A percentile compares a stretch with the other conserved stretches of the same genome.
Conservation (phyloP, 1,140 invertebrate genomes). For the Argopecten irradians region DNA sequence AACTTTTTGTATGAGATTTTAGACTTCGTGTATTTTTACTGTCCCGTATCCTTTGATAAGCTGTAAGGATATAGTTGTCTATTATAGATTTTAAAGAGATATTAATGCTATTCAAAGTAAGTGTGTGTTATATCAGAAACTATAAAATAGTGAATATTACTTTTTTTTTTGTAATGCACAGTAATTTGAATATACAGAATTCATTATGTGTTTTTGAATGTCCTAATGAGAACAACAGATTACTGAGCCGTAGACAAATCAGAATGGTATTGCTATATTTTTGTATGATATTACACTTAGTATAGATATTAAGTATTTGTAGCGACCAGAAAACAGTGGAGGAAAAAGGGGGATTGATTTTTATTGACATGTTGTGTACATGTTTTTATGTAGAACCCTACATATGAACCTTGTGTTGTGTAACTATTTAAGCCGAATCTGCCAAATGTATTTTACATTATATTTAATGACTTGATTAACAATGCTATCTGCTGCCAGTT, state of each 20-base stretch:
- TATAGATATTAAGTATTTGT: background rate
- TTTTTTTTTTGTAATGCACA: too few relatives aligned
- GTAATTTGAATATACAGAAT: too few relatives aligned
- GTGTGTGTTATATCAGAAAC: too few relatives aligned
- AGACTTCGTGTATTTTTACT: background rate
- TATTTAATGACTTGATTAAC: background rate
- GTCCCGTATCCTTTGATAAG: background rate
- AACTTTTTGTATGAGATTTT: background rate
- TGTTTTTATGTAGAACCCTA: background rate
- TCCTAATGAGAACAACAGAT: too few relatives aligned
- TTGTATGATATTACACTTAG: background rate
- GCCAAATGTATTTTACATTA: constrained; percentile 11
- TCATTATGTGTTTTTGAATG: too few relatives aligned
- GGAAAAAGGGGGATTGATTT: background rate
- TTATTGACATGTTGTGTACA: background rate
- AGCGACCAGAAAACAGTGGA: background rate
- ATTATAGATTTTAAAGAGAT: background rate
- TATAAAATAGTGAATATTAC: too few relatives aligned
- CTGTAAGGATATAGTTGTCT: background rate
- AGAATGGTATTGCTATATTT: background rate
- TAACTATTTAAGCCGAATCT: background rate
- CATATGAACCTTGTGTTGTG: background rate
- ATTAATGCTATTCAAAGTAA: background rate
- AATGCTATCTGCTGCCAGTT: background rate
- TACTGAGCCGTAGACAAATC: too few relatives aligned